phyloP scores from a whole-genome alignment of 2,888 invertebrate species.

The Ceratothoa steindachneri region DNA sequence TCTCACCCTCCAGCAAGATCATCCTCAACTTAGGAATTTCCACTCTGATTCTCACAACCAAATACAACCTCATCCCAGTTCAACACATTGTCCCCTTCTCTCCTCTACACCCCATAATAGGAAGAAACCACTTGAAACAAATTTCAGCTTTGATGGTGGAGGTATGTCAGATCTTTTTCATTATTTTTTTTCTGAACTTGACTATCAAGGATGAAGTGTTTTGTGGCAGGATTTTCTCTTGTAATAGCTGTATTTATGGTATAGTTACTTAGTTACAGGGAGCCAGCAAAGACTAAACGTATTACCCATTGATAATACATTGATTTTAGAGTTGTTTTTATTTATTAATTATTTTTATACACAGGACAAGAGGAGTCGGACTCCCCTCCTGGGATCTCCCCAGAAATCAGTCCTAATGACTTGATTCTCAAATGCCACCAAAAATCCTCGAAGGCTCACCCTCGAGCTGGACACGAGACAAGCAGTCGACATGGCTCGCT shows the following conservation, averaged over 20 bases:
- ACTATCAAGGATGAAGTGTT: too few relatives aligned
- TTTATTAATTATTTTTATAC: too few relatives aligned
- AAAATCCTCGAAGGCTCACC: constrained; percentile 2
- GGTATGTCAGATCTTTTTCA: too few relatives aligned
- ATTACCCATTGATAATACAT: too few relatives aligned
- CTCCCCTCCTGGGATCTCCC: constrained; percentile 32
- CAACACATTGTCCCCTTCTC: neutral
- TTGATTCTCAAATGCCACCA: constrained; percentile 10
- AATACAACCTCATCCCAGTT: neutral
- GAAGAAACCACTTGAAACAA: neutral
- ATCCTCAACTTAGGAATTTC: neutral
- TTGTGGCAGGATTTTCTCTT: too few relatives aligned
- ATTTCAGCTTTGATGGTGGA: constrained; percentile 5
- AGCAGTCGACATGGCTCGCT: neutral
- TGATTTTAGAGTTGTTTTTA: too few relatives aligned
- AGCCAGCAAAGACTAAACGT: too few relatives aligned
- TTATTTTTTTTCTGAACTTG: too few relatives aligned
- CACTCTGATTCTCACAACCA: neutral
- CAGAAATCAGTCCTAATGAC: constrained; percentile 31
- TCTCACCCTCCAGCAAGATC: neutral
- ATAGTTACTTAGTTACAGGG: too few relatives aligned
- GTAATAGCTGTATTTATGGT: too few relatives aligned
- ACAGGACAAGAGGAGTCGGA: constrained; percentile 31
- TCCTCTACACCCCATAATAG: neutral
- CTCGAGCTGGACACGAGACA: neutral